Evolutionary conservation across 2,888 invertebrate genomes (phyloP).

Genomic region (Drosophila mulleri): DNA sequence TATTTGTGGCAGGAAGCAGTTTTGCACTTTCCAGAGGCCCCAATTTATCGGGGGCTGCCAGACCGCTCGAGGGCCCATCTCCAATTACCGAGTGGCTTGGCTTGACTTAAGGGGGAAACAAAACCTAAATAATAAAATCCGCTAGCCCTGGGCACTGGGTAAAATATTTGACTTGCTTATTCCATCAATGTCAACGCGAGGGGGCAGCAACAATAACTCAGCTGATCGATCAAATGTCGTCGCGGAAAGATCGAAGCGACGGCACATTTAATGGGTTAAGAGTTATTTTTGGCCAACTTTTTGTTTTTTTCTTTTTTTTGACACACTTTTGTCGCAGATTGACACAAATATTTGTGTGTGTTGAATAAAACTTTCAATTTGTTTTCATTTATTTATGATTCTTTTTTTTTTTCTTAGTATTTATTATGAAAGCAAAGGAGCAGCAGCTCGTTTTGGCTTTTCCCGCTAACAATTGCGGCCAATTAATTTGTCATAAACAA

Average conservation of each 20-base stretch:
- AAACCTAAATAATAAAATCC: not conserved
- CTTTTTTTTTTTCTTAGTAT: not conserved
- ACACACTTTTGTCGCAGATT: constrained; percentile 49
- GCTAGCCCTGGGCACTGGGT: constrained; percentile 48
- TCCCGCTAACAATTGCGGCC: constrained; percentile 54
- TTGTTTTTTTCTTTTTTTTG: constrained; percentile 69
- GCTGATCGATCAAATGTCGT: constrained; percentile 74
- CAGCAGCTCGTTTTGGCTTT: not conserved
- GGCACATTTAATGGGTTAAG: constrained; percentile 60
- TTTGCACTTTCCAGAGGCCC: constrained; percentile 30
- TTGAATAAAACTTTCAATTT: constrained; percentile 39
- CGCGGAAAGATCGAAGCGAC: constrained; percentile 21
- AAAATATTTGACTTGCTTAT: constrained; percentile 61
- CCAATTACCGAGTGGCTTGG: constrained; percentile 64
- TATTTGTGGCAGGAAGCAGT: constrained; percentile 58
- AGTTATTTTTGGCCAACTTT: constrained; percentile 69
- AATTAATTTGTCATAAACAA: constrained; percentile 75
- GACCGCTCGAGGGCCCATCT: constrained; percentile 59
- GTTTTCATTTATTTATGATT: not conserved
- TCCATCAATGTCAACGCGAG: constrained; percentile 60
- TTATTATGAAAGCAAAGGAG: constrained; percentile 21
- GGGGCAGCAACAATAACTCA: constrained; percentile 47
- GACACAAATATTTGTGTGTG: constrained; percentile 42
- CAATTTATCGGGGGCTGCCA: constrained; percentile 45
- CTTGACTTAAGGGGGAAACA: not conserved